Conservation (phyloP, 2,113 vertebrate species). For the Oncorhynchus tshawytscha region DNA sequence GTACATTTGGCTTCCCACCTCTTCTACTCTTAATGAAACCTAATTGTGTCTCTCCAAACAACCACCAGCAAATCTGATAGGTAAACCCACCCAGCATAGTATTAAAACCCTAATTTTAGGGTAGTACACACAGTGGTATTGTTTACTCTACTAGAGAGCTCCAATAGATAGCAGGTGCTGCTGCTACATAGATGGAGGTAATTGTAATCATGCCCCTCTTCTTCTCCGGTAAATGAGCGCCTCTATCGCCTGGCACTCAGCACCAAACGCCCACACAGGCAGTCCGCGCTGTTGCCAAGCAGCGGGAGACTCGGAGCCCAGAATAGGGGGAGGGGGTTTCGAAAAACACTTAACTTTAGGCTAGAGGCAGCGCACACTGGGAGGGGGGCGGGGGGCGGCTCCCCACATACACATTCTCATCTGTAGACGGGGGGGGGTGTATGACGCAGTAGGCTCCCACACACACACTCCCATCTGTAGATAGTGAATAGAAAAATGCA, state of each 20-base stretch:
- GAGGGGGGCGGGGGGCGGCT: constrained; percentile 32
- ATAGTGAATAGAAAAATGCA: not conserved
- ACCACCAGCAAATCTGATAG: not conserved
- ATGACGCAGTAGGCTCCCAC: constrained; percentile 37
- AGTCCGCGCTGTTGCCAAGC: constrained; percentile 71
- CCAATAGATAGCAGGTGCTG: constrained; percentile 46
- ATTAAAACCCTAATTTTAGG: not conserved
- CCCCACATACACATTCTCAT: constrained; percentile 20
- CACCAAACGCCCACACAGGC: constrained; percentile 65
- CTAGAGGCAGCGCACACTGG: constrained; percentile 37
- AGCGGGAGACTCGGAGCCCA: constrained; percentile 64
- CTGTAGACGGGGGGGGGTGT: constrained; percentile 45
- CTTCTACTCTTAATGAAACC: constrained; percentile 33
- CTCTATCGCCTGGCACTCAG: constrained; percentile 63
- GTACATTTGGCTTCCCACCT: constrained; percentile 30
- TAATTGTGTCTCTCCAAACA: constrained; percentile 14
- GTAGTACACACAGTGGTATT: constrained; percentile 13
- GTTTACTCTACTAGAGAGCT: not conserved
- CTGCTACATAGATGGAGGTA: constrained; percentile 39
- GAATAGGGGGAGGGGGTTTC: constrained; percentile 28
- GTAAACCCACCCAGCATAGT: not conserved
- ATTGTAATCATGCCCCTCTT: constrained; percentile 64
- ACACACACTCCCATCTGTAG: not conserved
- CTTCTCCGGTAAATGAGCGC: constrained; percentile 13
- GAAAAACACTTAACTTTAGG: constrained; percentile 51